These are phyloP conservation scores for Notothenia coriiceps DNA, from an alignment of 2,113 vertebrate genomes.

Conservation along the genomic window DNA sequence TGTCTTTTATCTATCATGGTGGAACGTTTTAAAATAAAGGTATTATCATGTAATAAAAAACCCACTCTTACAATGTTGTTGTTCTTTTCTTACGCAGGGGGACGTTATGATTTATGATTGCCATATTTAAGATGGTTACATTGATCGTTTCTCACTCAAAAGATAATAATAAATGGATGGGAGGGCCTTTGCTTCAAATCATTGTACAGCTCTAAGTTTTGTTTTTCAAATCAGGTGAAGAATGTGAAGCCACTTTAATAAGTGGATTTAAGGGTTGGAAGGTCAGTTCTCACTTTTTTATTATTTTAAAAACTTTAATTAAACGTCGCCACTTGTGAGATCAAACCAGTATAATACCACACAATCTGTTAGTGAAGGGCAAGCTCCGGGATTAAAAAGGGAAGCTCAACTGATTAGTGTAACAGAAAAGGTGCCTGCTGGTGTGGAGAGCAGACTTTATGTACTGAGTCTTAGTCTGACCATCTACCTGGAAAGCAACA, in stretches of 20 bases:
- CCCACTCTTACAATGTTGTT: no score
- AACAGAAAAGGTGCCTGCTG: not conserved
- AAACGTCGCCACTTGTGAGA: slow-evolving; percentile 9
- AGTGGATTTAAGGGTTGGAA: slow-evolving; percentile 44
- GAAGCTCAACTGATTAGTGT: slow-evolving; percentile 30
- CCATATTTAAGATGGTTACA: no score
- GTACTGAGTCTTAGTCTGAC: slow-evolving; percentile 22
- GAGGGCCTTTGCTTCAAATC: slow-evolving; percentile 5
- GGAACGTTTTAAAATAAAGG: no score
- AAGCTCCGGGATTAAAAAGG: slow-evolving; percentile 28
- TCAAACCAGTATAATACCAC: slow-evolving; percentile 21
- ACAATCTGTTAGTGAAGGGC: slow-evolving; percentile 18
- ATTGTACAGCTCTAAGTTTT: not conserved
- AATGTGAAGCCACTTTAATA: slow-evolving; percentile 43
- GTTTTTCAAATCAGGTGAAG: slow-evolving; percentile 23
- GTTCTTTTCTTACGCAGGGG: no score
- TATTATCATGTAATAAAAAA: no score
- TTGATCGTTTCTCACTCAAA: no score
- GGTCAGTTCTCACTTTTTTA: slow-evolving; percentile 36
- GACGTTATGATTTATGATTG: no score
- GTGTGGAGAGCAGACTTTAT: slow-evolving; percentile 12
- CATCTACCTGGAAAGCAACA: slow-evolving; percentile 20
- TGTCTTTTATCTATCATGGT: no score
- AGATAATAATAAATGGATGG: no score
- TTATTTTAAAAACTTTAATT: slow-evolving; percentile 54